Percentiles rank a stretch among this genome's conserved stretches.
Conservation (phyloP, 1,140 invertebrate genomes). For the Pararge aegeria region DNA sequence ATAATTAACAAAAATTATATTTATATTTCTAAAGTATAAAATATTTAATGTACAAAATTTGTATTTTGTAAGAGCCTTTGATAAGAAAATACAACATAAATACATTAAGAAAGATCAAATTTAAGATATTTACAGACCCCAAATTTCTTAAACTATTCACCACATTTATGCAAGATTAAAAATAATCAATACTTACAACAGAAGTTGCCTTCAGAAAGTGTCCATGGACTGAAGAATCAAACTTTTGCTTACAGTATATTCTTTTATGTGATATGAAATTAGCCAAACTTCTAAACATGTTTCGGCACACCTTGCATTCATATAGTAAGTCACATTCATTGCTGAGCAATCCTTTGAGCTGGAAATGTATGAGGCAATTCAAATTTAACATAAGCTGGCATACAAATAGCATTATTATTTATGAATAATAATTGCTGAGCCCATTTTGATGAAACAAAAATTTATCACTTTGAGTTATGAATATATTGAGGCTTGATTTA, state of each 20-base stretch:
- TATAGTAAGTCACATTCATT: slow-evolving; percentile 92
- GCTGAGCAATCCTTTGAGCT: slow-evolving; percentile 85
- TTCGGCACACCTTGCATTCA: slow-evolving; percentile 92
- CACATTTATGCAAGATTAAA: neutral
- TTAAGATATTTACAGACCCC: too few species aligned
- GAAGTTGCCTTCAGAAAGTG: slow-evolving; percentile 70
- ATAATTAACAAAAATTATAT: too few species aligned
- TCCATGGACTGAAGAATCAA: slow-evolving; percentile 67
- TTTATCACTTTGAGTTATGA: neutral
- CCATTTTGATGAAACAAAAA: slow-evolving; percentile 3
- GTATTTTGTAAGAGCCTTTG: too few species aligned
- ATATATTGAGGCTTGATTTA: too few species aligned
- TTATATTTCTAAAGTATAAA: too few species aligned
- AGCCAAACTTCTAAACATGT: slow-evolving; percentile 89
- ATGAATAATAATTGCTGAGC: neutral
- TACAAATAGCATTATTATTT: neutral
- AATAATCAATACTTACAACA: slow-evolving; percentile 70
- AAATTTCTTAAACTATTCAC: neutral
- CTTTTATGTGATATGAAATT: slow-evolving; percentile 93
- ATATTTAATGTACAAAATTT: too few species aligned
- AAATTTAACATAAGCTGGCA: neutral
- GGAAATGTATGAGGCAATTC: slow-evolving; percentile 41
- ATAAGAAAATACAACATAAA: too few species aligned
- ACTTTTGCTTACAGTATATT: slow-evolving; percentile 85
- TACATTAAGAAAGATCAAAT: too few species aligned